phyloP scores from a whole-genome alignment of 2,888 invertebrate species.

The Hymenopus coronatus region DNA sequence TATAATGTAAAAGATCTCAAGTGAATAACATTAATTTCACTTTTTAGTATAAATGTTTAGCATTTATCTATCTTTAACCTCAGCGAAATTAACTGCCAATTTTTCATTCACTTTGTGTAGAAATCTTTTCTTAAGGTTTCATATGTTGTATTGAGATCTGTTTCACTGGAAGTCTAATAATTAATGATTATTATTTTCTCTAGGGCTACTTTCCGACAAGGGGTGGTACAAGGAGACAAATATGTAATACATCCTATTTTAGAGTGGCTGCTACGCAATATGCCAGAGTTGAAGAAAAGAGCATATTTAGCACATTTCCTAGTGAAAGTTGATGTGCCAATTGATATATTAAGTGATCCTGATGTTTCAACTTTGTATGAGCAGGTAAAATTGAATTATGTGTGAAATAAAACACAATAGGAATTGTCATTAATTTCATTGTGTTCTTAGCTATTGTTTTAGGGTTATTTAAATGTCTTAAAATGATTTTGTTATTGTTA shows the following conservation, averaged over 20 bases:
- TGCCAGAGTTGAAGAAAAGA: conserved; percentile 72
- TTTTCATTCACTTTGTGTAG: too few relatives aligned
- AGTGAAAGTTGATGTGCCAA: conserved; percentile 67
- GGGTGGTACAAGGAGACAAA: conserved; percentile 70
- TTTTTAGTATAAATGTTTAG: too few relatives aligned
- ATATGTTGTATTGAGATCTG: too few relatives aligned
- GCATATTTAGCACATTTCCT: conserved; percentile 76
- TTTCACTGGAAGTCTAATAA: not conserved
- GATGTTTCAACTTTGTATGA: conserved; percentile 68
- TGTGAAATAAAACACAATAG: not conserved
- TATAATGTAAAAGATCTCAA: too few relatives aligned
- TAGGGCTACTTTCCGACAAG: conserved; percentile 59
- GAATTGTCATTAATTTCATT: too few relatives aligned
- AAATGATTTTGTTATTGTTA: too few relatives aligned
- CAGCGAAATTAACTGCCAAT: too few relatives aligned
- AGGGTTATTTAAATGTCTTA: too few relatives aligned
- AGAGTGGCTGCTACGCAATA: conserved; percentile 73
- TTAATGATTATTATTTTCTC: conserved; percentile 19
- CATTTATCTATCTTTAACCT: too few relatives aligned
- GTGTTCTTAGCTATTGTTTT: too few relatives aligned
- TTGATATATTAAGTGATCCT: conserved; percentile 70
- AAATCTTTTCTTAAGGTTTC: too few relatives aligned
- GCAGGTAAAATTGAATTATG: conserved; percentile 46
- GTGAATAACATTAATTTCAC: too few relatives aligned
- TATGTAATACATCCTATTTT: conserved; percentile 73